These are phyloP conservation scores for Haliclona indistincta DNA, from an alignment of 37 sponge, comb jelly and placozoan genomes.

Conservation along the genomic window DNA sequence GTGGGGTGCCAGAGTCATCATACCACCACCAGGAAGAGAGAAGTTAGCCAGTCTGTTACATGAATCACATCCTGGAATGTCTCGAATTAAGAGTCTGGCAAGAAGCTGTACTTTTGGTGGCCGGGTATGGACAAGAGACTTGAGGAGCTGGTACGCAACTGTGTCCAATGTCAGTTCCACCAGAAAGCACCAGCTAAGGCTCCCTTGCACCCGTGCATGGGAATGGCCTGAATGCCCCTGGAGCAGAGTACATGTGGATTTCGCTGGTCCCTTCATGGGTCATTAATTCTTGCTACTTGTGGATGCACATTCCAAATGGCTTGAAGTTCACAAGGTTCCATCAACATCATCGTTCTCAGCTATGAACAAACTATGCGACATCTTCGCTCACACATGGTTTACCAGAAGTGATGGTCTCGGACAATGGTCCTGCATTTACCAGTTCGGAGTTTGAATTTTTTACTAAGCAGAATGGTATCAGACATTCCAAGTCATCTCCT, in stretches of 20 bases:
- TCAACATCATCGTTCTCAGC: no score
- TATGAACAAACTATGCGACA: no score
- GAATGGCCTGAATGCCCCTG: constrained; percentile 12
- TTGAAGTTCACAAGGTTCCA: no score
- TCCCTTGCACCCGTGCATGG: constrained; percentile 37
- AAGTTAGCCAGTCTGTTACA: constrained; percentile 5
- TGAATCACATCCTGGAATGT: constrained; percentile 28
- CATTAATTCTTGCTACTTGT: constrained; percentile 4
- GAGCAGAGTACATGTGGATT: constrained; percentile 18
- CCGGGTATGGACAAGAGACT: constrained; percentile 37
- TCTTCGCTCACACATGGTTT: no score
- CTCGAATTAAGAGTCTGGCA: constrained; percentile 30
- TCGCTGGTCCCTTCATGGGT: constrained; percentile 12
- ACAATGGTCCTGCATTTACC: constrained; percentile 24
- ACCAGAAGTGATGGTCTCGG: constrained; percentile 21
- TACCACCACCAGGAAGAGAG: constrained; percentile 3
- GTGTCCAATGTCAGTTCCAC: no score
- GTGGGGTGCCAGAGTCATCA: constrained; percentile 8
- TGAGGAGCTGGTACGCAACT: constrained; percentile 1
- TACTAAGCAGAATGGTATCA: constrained; percentile 22
- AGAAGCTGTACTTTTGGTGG: constrained; percentile 39
- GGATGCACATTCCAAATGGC: no score
- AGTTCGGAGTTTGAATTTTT: not conserved
- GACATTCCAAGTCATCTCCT: not conserved
- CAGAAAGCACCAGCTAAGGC: constrained; percentile 25